phyloP scores from a whole-genome alignment of 2,888 invertebrate species.

The Drosophila dives region DNA sequence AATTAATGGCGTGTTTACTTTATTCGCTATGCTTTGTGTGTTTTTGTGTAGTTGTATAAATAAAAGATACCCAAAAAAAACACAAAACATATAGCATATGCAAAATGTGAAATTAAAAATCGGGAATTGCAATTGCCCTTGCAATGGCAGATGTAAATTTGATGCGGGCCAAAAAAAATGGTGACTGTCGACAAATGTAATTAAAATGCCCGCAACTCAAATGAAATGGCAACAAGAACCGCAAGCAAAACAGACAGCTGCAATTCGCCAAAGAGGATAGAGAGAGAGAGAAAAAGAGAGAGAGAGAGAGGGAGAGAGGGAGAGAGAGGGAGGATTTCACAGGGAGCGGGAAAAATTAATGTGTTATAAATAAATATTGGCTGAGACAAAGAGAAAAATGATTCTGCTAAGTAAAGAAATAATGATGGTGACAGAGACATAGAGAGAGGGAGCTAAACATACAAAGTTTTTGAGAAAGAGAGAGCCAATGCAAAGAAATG shows the following conservation, averaged over 20 bases:
- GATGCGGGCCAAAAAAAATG: constrained; percentile 30
- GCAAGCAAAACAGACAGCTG: constrained; percentile 26
- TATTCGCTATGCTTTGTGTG: constrained; percentile 10
- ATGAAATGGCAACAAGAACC: constrained; percentile 56
- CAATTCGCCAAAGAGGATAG: neutral
- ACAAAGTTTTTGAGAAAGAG: neutral
- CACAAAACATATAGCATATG: constrained; percentile 1
- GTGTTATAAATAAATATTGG: neutral
- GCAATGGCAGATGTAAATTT: constrained; percentile 45
- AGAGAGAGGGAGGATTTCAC: neutral
- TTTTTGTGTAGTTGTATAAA: constrained; percentile 6
- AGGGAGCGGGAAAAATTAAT: neutral
- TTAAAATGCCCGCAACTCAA: constrained; percentile 56
- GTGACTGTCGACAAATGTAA: constrained; percentile 36
- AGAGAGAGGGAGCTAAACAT: neutral
- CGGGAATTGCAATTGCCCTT: constrained; percentile 20
- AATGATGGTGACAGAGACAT: neutral
- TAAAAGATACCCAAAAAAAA: constrained; percentile 1
- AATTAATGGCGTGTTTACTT: constrained; percentile 72
- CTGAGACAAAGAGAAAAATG: neutral
- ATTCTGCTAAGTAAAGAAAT: neutral
- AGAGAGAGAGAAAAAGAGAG: too few species aligned
- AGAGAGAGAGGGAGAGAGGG: neutral
- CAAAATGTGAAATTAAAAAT: constrained; percentile 16
- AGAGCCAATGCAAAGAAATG: too few species aligned